Base-by-base conservation (phyloP, 2,113 vertebrate genomes). In the Percina caprodes region DNA sequence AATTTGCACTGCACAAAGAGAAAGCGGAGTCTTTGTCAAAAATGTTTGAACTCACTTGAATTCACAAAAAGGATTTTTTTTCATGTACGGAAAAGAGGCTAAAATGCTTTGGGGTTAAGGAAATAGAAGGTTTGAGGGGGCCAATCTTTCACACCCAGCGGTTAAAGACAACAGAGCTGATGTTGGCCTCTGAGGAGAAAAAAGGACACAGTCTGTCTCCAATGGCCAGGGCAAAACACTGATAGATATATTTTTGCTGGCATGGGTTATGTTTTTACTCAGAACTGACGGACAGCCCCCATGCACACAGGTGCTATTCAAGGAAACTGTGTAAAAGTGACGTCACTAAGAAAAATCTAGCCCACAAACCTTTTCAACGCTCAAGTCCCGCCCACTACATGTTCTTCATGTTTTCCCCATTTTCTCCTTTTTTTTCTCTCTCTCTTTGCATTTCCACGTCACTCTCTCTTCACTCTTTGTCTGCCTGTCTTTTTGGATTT, bases 221-320 rank as follows among this genome's bases (percentile, higher is more conserved):
- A 61, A 62, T 71, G 92, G 77, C 85, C 91, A 75, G 81, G 63
- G 89, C 76, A 92, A 91, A 89, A 90, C 79, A 91, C 93, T 92
- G 93, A 93, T 88, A 90, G 91, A 91, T 92, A 82, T 89, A 84
- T 91, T 94, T 92, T 94, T 92, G 85, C 90, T 87, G 90, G 89
- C 90, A 94, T 76, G 91, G 93, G 72, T 94, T 93, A 89, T 93
- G 91, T 93, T 94, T 94, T 94, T 92, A 94, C 92, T 94, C 89
- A 91, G 91, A 92, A 87, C 91, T 94, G 90, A 92, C 93, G 89
- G 93, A 92, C 91, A 93, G 88, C 92, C 94, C 93, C 91, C 92
- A 35, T 89, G 80, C 92, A 92, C 94, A 94, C 94, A 96, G 95
- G 94, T 96, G 94, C 94, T 95, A 93, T 95, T 95, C 93, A 94